Evolutionary conservation across 2,113 vertebrate genomes (phyloP).

Genomic region (Diadophis punctatus): DNA sequence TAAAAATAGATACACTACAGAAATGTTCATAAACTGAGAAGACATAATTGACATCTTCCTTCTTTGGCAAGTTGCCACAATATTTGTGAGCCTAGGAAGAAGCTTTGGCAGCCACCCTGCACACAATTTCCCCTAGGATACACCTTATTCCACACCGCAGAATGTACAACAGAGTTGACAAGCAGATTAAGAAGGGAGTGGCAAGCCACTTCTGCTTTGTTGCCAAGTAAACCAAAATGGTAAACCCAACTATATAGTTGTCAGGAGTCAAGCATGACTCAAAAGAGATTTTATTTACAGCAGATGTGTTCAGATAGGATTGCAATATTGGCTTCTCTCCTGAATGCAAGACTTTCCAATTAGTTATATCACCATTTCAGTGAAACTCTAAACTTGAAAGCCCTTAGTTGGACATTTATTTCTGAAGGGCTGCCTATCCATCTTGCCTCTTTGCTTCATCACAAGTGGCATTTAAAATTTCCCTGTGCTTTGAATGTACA

Average conservation of each 20-base stretch:
- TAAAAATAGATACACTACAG: slow-evolving; percentile 74
- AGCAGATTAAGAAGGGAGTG: not conserved
- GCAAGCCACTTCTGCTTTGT: not conserved
- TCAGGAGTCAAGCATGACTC: not conserved
- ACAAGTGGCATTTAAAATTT: not conserved
- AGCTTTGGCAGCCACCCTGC: not conserved
- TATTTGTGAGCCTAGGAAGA: slow-evolving; percentile 30
- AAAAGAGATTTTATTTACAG: not conserved
- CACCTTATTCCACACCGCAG: not conserved
- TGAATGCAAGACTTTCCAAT: not conserved
- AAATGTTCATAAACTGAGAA: slow-evolving; percentile 78
- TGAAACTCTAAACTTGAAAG: not conserved
- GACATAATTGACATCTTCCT: slow-evolving; percentile 76
- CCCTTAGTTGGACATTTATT: not conserved
- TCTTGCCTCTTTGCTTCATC: not conserved
- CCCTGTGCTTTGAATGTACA: not conserved
- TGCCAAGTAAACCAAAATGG: not conserved
- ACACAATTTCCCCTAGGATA: not conserved
- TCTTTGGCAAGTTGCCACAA: slow-evolving; percentile 68
- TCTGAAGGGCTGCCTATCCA: not conserved
- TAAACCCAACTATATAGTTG: not conserved
- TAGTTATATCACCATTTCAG: not conserved
- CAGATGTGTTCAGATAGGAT: not conserved
- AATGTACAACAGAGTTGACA: not conserved
- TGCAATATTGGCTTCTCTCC: slow-evolving; percentile 23